Evolutionary conservation across 2,888 invertebrate genomes (phyloP), one percentile per base, ranked within the genome.

Genomic region (Cantharis flavilabris): DNA sequence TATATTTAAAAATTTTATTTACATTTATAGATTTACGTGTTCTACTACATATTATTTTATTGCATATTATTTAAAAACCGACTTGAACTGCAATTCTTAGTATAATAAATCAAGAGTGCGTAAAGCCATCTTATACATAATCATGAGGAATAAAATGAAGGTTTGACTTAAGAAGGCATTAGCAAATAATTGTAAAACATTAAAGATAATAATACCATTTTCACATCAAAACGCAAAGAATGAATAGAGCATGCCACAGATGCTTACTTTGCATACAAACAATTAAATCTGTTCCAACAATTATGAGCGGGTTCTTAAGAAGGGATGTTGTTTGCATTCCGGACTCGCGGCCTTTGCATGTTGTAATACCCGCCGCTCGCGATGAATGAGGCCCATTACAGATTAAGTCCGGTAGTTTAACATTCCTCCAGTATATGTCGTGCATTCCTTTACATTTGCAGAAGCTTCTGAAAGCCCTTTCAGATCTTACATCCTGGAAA

Each of bases 221-320:
- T 73, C 71, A 64, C 73, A 33, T 77, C 75, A 70, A 65, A 62
- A 69, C 65, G 30, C 73, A 73, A 78, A 70, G 72, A 75, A 70
- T 70, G 70, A 49, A 72, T 78, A 65, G 71, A 69, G 79, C 81
- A 83, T 84, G 76, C 84, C 83, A 70, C 82, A 83, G 79, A 84
- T 83, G 82, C 84, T 84, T 82, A 83, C 83, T 84, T 84, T 84
- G 83, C 83, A 84, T 84, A 76, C 84, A 82, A 84, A 86, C 85
- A 85, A 85, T 86, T 85, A 85, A 86, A 86, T 86, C 86, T 83
- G 84, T 83, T 85, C 81, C 81, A 81, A 83, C 83, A 84, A 83
- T 86, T 86, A 84, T 84, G 84, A 85, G 84, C 81, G 83, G 81
- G 82, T 83, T 82, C 83, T 83, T 83, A 83, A 84, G 83, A 84